Evolutionary conservation across 2,888 invertebrate genomes (phyloP).

Genomic region (Linnaemya tessellans): DNA sequence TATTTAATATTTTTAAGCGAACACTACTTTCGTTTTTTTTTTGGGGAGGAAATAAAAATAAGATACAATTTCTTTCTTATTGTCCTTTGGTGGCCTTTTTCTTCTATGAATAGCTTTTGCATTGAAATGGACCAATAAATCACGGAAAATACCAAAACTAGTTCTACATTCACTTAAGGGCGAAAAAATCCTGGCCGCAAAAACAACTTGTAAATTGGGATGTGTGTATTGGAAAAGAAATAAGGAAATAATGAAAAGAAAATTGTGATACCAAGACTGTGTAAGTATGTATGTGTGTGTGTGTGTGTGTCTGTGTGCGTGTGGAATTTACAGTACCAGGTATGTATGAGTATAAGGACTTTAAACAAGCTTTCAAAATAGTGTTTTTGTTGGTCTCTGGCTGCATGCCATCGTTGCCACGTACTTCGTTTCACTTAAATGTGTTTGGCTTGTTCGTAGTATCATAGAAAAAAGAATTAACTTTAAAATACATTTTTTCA

Average conservation of each 20-base stretch:
- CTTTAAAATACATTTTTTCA: conserved; percentile 42
- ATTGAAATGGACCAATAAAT: conserved; percentile 73
- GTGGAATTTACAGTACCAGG: not conserved
- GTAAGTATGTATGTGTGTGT: not conserved
- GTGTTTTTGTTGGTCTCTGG: conserved; percentile 63
- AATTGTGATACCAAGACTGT: not conserved
- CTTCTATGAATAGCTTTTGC: conserved; percentile 65
- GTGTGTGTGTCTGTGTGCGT: not conserved
- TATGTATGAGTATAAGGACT: not conserved
- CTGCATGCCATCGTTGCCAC: conserved; percentile 56
- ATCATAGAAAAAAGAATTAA: conserved; percentile 26
- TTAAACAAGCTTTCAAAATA: conserved; percentile 52
- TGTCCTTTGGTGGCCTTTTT: conserved; percentile 62
- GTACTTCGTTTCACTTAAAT: conserved; percentile 39
- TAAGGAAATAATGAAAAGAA: conserved; percentile 38
- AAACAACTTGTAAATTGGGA: not conserved
- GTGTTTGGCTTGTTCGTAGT: conserved; percentile 37
- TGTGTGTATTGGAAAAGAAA: not conserved
- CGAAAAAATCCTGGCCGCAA: not conserved
- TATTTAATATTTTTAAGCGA: too few relatives aligned
- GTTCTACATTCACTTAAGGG: conserved; percentile 50
- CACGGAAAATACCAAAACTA: conserved; percentile 69
- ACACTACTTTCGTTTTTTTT: not conserved
- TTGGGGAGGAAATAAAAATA: not conserved
- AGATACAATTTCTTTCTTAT: conserved; percentile 38